Evolutionary conservation across 1,140 invertebrate genomes (phyloP), one percentile per base, ranked within the genome.

Genomic region (Drosophila carrolli): DNA sequence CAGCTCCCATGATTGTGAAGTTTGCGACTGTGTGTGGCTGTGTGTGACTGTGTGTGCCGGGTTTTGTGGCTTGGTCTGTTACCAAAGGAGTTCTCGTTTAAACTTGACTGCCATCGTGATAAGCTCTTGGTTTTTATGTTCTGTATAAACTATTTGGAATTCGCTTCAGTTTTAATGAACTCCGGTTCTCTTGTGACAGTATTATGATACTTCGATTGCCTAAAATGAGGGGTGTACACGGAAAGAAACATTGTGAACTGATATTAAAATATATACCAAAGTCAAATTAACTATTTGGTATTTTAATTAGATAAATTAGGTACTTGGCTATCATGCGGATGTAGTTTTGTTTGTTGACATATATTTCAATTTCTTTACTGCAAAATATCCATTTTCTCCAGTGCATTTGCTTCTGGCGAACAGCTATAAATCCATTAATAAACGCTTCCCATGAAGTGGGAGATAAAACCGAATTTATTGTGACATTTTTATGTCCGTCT

Each of bases 401-500:
- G 8, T 50, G 9, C 37, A 32, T 32, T 8, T 67, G 2, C 60
- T 23, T 10, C 35, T 16, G 16, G 43, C 9, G 16, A 41, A 41
- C 14, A n/a, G 35, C 35, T n/a, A 67, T 67, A 19, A 67, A 66
- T 67, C 37, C 46, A 55, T 57, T 41, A 38, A 40, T 29, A 58
- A 58, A 16, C 29, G 14, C 37, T 16, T 54, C 4, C 35, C 38
- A 19, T 40, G 9, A 43, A 8, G 48, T 44, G 19, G 29, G 35
- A 48, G 76, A 88, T 89, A 88, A 74, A 85, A 73, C 19, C 59
- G 40, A 88, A 88, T 88, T 89, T 88, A 88, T 89, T 48, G 23
- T 51, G 72, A 51, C 83, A 76, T 51, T 86, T 85, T 86, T 82
- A 88, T 88, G 79, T 40, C 48, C 46, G 50, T 48, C 47, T 57